Evolutionary conservation across 2,113 vertebrate genomes (phyloP), one percentile per base, ranked within the genome.

Genomic region (Gobiocypris rarus): DNA sequence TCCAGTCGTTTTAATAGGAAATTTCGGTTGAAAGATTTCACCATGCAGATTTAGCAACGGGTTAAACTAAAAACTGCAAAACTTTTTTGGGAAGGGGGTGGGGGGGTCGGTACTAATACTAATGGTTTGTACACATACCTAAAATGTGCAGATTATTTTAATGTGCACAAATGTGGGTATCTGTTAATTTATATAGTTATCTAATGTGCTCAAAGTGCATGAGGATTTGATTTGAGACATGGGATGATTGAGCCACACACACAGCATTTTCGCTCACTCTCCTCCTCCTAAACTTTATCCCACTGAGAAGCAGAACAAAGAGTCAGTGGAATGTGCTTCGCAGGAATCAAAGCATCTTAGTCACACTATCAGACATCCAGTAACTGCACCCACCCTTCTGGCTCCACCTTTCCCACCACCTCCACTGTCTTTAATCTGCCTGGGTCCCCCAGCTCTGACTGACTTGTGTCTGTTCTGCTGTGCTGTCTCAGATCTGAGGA

Each of bases 241-340:
- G 73, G 45, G 84, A 24, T 13, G 79, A 71, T 19, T 54, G 28
- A 19, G 74, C 75, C 61, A 56, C 75, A 13, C 59, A 38, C 63
- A 52, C 50, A 75, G 8, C 59, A 59, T 48, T 74, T 79, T 54
- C 26, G 43, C 22, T 71, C n/a, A 15, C 48, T 50, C 82, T 34
- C 71, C 52, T 71, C 24, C 50, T 48, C 61, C 74, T 17, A 5
- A 13, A n/a, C 38, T 4, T 5, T 43, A 38, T 63, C 67, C 34
- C 8, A 61, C 31, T 56, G 28, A n/a, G n/a, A 63, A 59, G 10
- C 17, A 45, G 50, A 70, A 84, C 63, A 84, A 84, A 71, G 83
- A 38, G 14, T 17, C 10, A 6, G n/a, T 38, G 71, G 78, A 84
- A 81, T 84, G 78, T 76, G 28, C 63, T 45, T 5, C 19, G 50